These are phyloP conservation scores for Cecropterus lyciades DNA, from an alignment of 1,140 invertebrate genomes.

Conservation along the genomic window DNA sequence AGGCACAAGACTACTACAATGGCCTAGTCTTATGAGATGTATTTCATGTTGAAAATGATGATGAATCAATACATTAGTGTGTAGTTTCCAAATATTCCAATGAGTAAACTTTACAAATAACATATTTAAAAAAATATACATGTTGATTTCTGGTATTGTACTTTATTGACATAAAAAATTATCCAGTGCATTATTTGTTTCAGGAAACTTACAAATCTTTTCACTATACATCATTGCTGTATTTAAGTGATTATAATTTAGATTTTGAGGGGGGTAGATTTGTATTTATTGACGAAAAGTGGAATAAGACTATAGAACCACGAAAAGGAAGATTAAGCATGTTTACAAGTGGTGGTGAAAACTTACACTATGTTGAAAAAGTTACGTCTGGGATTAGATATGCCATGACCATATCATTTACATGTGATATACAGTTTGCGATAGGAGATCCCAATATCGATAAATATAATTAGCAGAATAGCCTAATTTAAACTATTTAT, in stretches of 20 bases:
- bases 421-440: conserved; percentile 89
- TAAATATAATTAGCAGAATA: conserved; percentile 53
- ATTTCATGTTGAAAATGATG: too few species aligned
- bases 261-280: conserved; percentile 94
- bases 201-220: conserved; percentile 94
- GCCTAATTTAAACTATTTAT: conserved; percentile 35
- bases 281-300: conserved; percentile 91
- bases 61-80: too few species aligned
- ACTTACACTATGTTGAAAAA: conserved; percentile 92
- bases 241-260: conserved; percentile 89
- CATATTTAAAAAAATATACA: too few species aligned
- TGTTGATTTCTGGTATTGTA: too few species aligned
- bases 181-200: conserved; percentile 63
- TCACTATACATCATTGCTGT: conserved; percentile 93
- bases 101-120: too few species aligned
- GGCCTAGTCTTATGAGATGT: too few species aligned
- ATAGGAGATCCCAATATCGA: conserved; percentile 85
- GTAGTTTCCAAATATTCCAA: too few species aligned
- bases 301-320: conserved; percentile 91
- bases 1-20: too few species aligned
- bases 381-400: conserved; percentile 90
- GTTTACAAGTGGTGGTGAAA: conserved; percentile 95
- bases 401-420: conserved; percentile 94
- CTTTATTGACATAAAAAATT: too few species aligned
- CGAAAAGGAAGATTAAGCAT: conserved; percentile 91